Evolutionary conservation across 1,140 invertebrate genomes (phyloP), one percentile per base, ranked within the genome.

Genomic region (Tyrophagus putrescentiae): DNA sequence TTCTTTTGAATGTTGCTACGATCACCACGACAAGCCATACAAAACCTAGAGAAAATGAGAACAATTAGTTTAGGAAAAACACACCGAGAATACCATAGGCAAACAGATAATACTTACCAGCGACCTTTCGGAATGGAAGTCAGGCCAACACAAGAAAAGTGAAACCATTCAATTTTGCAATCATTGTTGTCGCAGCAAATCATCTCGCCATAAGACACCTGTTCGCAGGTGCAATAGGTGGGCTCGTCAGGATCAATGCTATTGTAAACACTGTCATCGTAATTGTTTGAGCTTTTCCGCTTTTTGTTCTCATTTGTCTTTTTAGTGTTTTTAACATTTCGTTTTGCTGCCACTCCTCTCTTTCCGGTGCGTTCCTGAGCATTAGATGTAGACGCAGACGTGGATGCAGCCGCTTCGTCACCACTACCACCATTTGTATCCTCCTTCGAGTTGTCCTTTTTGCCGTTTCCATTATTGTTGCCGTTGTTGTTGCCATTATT

Each of bases 191-290:
- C 77, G 70, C 77, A 79, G 16, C 71, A 72, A 34, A 79, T 76
- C 77, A 79, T 79, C 65, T 78, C 75, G 18, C 77, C 77, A 62
- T 61, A 70, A 9, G 75, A 76, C 5, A 77, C 75, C 74, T 80
- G 78, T 64, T 80, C 88, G 73, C 93, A 97, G 0, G 95, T 77
- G 74, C 94, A 98, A 70, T 97, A 98, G 1, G 90, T 92, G 0
- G 93, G 93, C 71, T 98, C 93, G 72, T 97, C 89, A 0, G 92
- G 89, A 74, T 93, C 90, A 62, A 92, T 88, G 0, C 27, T 28
- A 54, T 33, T 7, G 39, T 54, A 54, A 1, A 27, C 13, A 28
- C n/a, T 32, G 39, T 23, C 21, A 18, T 25, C 45, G 56, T 32
- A 34, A 45, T 16, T 25, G 44, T 16, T 1, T 25, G 33, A 48